Conservation (phyloP, 1,140 invertebrate genomes). For the Plectus sambesii region DNA sequence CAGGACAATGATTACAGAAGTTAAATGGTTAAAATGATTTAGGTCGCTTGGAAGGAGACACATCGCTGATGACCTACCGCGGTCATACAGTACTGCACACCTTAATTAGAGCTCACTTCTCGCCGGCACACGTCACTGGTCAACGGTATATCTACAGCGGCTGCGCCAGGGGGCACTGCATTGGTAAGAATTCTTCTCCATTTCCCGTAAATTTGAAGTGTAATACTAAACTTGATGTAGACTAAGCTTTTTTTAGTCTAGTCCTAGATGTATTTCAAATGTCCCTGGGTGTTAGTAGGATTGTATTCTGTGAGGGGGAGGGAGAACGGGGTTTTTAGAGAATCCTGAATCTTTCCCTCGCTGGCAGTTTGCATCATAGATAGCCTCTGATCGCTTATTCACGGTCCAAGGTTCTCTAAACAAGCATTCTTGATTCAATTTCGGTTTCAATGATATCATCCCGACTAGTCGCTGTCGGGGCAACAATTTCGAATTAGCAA, state of each 20-base stretch:
- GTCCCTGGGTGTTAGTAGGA: neutral
- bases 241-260: conserved; percentile 8
- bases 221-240: too few species aligned
- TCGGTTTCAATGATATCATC: too few species aligned
- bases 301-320: neutral
- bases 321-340: conserved; percentile 1
- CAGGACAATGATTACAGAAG: neutral
- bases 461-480: too few species aligned
- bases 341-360: conserved; percentile 35
- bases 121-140: conserved; percentile 64
- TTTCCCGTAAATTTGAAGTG: conserved; percentile 1
- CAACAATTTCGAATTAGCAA: too few species aligned
- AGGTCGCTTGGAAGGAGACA: conserved; percentile 22
- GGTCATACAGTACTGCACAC: conserved; percentile 72
- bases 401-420: too few species aligned
- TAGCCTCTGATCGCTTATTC: too few species aligned
- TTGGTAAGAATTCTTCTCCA: conserved; percentile 57
- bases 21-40: neutral
- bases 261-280: conserved; percentile 1
- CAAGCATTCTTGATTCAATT: too few species aligned
- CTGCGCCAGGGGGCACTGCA: conserved; percentile 64
- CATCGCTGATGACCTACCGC: conserved; percentile 35
- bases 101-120: conserved; percentile 70
- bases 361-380: too few species aligned
- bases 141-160: conserved; percentile 76